phyloP scores from a whole-genome alignment of 1,140 invertebrate genomes.

The Myzus persicae region DNA sequence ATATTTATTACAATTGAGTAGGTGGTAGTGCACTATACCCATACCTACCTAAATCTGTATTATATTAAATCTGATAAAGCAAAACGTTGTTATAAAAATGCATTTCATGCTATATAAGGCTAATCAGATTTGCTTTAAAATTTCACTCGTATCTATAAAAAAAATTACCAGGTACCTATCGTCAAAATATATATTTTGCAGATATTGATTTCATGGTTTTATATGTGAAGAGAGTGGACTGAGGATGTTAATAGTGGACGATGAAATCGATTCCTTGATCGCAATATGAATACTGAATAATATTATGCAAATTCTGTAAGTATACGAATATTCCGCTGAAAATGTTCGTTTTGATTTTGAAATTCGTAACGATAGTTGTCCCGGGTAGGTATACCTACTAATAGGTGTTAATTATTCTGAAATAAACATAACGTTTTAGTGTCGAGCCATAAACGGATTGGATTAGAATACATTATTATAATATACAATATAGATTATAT shows the following conservation, averaged over 20 bases:
- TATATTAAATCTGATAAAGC: too few species aligned
- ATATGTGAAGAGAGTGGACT: background rate
- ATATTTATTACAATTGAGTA: too few species aligned
- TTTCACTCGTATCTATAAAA: too few species aligned
- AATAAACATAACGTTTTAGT: background rate
- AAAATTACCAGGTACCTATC: too few species aligned
- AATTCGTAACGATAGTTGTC: background rate
- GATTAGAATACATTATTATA: conserved; percentile 1
- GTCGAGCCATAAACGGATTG: background rate
- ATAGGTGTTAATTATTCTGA: background rate
- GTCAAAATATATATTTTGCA: background rate
- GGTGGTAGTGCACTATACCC: too few species aligned
- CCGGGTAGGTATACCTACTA: background rate
- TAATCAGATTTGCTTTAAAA: too few species aligned
- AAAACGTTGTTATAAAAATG: too few species aligned
- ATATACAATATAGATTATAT: background rate
- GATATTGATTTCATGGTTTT: background rate
- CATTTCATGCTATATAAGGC: too few species aligned
- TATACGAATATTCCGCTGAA: background rate
- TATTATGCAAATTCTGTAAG: background rate
- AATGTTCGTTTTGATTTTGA: background rate
- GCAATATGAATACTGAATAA: background rate
- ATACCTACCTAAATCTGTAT: too few species aligned
- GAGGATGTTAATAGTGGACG: background rate
- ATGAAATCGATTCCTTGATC: background rate